Percentiles rank a stretch among this genome's conserved stretches.
phyloP scores from a whole-genome alignment of 2,113 vertebrate genomes.

The Aphyosemion australe region DNA sequence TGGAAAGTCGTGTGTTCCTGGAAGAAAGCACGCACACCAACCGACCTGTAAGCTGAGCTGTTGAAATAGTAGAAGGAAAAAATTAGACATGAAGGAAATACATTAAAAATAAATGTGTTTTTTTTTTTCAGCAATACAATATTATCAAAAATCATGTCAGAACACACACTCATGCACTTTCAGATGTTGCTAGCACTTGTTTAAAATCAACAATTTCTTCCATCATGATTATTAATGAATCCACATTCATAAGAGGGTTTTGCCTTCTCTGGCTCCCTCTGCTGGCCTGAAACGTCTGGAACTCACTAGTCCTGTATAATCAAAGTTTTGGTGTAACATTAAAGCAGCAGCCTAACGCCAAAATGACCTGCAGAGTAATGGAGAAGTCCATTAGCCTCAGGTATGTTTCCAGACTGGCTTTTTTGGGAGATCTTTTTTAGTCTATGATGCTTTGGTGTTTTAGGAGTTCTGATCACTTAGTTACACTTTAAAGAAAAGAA shows the following conservation, averaged over 20 bases:
- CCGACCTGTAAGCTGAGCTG: not conserved
- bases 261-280: constrained; percentile 31
- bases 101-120: too few relatives aligned
- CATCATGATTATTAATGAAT: not conserved
- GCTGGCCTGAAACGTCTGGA: constrained; percentile 12
- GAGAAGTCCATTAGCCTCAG: too few relatives aligned
- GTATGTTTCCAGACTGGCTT: too few relatives aligned
- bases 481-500: too few relatives aligned
- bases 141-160: too few relatives aligned
- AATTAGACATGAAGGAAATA: not conserved
- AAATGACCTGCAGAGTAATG: too few relatives aligned
- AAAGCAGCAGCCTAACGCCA: too few relatives aligned
- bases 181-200: not conserved
- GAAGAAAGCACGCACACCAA: not conserved
- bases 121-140: too few relatives aligned
- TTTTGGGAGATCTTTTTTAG: too few relatives aligned
- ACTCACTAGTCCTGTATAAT: not conserved
- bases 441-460: too few relatives aligned
- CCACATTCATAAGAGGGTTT: not conserved
- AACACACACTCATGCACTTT: not conserved
- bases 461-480: too few relatives aligned
- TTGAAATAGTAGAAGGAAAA: not conserved
- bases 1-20: constrained; percentile 33
- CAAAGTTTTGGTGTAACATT: too few relatives aligned
- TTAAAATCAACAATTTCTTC: not conserved